Evolutionary conservation across 2,888 invertebrate species (phyloP).

Genomic region (Phortica magna): DNA sequence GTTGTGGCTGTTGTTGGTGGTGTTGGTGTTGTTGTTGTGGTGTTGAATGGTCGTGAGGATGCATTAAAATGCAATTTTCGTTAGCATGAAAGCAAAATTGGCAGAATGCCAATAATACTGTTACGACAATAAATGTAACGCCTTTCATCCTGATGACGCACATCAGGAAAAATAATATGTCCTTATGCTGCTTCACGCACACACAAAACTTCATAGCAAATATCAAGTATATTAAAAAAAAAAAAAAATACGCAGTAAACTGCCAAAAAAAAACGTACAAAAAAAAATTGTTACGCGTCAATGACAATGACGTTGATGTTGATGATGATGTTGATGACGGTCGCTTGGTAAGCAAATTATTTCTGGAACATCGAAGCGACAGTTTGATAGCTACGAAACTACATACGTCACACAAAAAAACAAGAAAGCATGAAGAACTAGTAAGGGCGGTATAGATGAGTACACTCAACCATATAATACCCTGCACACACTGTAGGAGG

Average conservation of each 20-base stretch:
- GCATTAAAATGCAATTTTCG: slow-evolving; percentile 16
- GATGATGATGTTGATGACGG: not conserved
- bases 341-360: not conserved
- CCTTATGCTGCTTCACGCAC: not conserved
- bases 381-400: slow-evolving; percentile 9
- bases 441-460: no score
- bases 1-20: not conserved
- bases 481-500: no score
- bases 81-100: slow-evolving; percentile 10
- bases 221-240: not conserved
- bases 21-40: not conserved
- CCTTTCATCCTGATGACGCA: not conserved
- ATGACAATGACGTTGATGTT: no score
- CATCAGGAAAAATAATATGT: not conserved
- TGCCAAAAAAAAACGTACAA: not conserved
- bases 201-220: not conserved
- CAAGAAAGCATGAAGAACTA: no score
- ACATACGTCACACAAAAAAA: not conserved
- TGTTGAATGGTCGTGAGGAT: not conserved
- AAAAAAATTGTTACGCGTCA: not conserved
- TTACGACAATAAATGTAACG: not conserved
- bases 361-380: not conserved
- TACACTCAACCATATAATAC: no score
- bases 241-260: no score
- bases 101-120: slow-evolving; percentile 5